These are phyloP conservation scores for Urechis unicinctus DNA, from an alignment of 2,888 invertebrate genomes.

Conservation along the genomic window DNA sequence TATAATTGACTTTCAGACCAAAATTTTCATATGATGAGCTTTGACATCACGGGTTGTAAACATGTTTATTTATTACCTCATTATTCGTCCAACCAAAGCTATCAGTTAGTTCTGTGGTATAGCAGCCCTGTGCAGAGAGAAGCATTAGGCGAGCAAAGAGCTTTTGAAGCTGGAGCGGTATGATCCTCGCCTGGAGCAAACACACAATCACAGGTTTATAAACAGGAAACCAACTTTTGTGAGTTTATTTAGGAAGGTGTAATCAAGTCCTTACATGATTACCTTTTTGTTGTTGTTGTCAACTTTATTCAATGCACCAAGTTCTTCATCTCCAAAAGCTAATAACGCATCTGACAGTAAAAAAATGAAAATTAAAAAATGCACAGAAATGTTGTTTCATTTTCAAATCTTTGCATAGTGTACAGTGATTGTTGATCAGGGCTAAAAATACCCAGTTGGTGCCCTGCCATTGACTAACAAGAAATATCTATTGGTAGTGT, in stretches of 20 bases:
- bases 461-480: no score
- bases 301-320: slow-evolving; percentile 41
- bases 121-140: slow-evolving; percentile 41
- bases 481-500: no score
- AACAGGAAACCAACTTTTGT: no score
- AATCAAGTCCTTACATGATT: no score
- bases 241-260: no score
- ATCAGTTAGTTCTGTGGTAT: slow-evolving; percentile 47
- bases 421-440: no score
- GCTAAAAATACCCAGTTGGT: not conserved
- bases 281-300: no score
- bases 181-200: slow-evolving; percentile 38
- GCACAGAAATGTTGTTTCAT: not conserved
- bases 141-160: slow-evolving; percentile 45
- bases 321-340: slow-evolving; percentile 33
- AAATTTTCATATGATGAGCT: no score
- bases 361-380: slow-evolving; percentile 3
- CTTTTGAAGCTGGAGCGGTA: slow-evolving; percentile 47
- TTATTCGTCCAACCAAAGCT: slow-evolving; percentile 52
- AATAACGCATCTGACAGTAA: slow-evolving; percentile 42
- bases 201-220: no score
- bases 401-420: no score
- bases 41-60: not conserved
- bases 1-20: no score
- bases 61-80: slow-evolving; percentile 33